Percentiles rank a stretch among this genome's conserved stretches.
phyloP scores from a whole-genome alignment of 64 coral and sea anemone species.

The Acropora yongei region DNA sequence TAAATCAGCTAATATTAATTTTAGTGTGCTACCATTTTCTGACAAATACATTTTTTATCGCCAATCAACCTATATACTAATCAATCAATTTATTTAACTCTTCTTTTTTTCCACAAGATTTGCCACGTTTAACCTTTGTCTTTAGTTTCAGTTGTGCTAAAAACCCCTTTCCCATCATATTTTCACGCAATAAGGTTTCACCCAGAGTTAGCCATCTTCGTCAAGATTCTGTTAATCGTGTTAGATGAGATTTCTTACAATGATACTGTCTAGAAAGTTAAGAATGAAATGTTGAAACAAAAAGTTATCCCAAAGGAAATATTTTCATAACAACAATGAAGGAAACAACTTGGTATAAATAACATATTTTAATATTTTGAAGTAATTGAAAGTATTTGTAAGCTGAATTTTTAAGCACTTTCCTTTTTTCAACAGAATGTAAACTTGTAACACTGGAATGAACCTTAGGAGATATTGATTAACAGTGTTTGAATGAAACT shows the following conservation, averaged over 20 bases:
- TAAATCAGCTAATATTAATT: no score
- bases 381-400: neutral
- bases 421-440: neutral
- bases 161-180: neutral
- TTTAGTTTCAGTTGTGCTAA: neutral
- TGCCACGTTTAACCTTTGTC: no score
- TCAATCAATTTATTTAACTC: no score
- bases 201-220: neutral
- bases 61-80: no score
- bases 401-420: neutral
- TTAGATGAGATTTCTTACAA: no score
- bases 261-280: neutral
- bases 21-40: no score
- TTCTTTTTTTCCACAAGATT: no score
- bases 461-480: neutral
- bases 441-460: neutral
- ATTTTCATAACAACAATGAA: neutral
- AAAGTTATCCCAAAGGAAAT: neutral
- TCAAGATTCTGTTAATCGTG: neutral
- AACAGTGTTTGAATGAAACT: neutral
- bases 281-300: neutral
- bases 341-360: neutral
- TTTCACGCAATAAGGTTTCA: neutral
- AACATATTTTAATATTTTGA: neutral
- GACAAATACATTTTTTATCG: no score